phyloP scores from a whole-genome alignment of 1,140 invertebrate species.

The Caenorhabditis tropicalis region DNA sequence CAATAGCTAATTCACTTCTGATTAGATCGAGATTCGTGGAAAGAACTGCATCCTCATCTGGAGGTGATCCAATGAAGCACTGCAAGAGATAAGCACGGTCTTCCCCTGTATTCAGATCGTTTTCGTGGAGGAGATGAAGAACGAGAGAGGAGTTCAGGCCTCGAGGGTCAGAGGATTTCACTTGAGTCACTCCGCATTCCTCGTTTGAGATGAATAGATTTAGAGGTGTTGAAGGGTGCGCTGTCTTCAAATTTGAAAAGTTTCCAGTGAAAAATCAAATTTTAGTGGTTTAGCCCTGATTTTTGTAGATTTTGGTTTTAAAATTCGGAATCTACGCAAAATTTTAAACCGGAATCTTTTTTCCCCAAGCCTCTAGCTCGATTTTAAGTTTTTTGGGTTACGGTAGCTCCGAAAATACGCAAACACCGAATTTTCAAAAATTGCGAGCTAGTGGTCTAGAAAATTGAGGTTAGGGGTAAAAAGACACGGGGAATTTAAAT shows the following conservation, averaged over 20 bases:
- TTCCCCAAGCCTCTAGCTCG: not conserved
- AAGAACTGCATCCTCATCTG: constrained; percentile 38
- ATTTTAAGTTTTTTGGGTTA: not conserved
- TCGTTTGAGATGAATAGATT: constrained; percentile 36
- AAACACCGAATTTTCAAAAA: not conserved
- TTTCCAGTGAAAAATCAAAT: too few species aligned
- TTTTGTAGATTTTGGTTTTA: not conserved
- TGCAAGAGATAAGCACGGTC: constrained; percentile 55
- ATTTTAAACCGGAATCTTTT: too few species aligned
- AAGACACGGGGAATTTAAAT: too few species aligned
- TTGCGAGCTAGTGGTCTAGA: too few species aligned
- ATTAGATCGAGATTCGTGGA: constrained; percentile 49
- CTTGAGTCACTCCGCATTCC: constrained; percentile 48
- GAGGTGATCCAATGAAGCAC: constrained; percentile 47
- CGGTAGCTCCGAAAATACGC: not conserved
- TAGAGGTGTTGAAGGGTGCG: not conserved
- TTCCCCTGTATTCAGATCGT: constrained; percentile 38
- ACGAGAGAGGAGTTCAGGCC: constrained; percentile 50
- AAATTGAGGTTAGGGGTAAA: too few species aligned
- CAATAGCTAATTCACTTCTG: constrained; percentile 44
- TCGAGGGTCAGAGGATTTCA: constrained; percentile 18
- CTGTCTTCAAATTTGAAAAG: not conserved
- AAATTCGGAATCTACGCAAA: not conserved
- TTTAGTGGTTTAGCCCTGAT: too few species aligned
- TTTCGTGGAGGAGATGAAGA: constrained; percentile 50